These are phyloP conservation scores for Drosophila anceps DNA, from an alignment of 2,888 invertebrate genomes.

Conservation along the genomic window DNA sequence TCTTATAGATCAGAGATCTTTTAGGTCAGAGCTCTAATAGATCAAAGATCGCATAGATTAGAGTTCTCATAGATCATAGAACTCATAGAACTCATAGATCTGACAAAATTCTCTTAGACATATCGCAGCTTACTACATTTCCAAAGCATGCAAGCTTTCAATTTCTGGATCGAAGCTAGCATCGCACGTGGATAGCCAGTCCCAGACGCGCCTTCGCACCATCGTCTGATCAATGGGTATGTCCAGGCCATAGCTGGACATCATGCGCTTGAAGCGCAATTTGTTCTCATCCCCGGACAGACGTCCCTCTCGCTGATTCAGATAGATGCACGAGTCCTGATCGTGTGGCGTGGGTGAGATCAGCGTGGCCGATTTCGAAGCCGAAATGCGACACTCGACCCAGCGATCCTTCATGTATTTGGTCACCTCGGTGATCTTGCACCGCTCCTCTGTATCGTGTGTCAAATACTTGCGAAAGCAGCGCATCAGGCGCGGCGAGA, in stretches of 20 bases:
- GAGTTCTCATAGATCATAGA: slow-evolving; percentile 27
- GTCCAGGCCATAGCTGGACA: slow-evolving; percentile 88
- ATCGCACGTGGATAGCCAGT: slow-evolving; percentile 89
- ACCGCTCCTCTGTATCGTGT: slow-evolving; percentile 89
- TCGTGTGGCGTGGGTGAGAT: slow-evolving; percentile 83
- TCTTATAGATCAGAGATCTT: slow-evolving; percentile 35
- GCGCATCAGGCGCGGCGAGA: slow-evolving; percentile 89
- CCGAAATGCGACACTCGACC: slow-evolving; percentile 86
- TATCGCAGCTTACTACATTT: slow-evolving; percentile 56
- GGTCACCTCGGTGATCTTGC: slow-evolving; percentile 87
- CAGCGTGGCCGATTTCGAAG: slow-evolving; percentile 86
- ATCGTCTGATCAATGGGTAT: slow-evolving; percentile 88
- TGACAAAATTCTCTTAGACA: slow-evolving; percentile 1
- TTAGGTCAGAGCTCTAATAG: background rate
- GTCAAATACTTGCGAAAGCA: slow-evolving; percentile 90
- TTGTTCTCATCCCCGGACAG: slow-evolving; percentile 87
- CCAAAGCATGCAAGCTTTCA: slow-evolving; percentile 81
- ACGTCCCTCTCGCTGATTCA: slow-evolving; percentile 86
- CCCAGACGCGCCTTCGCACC: slow-evolving; percentile 88
- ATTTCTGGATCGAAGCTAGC: slow-evolving; percentile 83
- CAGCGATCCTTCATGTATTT: slow-evolving; percentile 88
- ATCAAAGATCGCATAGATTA: background rate
- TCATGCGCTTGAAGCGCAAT: slow-evolving; percentile 86
- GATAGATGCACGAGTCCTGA: slow-evolving; percentile 86
- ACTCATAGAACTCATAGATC: slow-evolving; percentile 16